These are phyloP conservation scores for Myotis findleyi DNA, from an alignment of 2,797 vertebrate genomes.

Conservation along the genomic window DNA sequence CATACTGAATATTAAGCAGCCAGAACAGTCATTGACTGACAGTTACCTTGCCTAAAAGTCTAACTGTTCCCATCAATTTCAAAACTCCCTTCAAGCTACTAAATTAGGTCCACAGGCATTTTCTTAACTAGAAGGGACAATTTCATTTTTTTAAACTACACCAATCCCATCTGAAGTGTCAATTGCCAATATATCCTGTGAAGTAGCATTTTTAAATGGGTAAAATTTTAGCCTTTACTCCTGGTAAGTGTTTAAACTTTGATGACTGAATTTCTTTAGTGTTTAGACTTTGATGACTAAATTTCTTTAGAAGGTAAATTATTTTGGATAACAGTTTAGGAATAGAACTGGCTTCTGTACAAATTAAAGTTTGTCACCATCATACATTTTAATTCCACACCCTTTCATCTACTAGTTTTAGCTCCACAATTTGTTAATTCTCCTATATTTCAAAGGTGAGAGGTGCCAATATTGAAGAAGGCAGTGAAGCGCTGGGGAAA, in stretches of 20 bases:
- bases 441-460: neutral
- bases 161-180: conserved; percentile 45
- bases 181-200: conserved; percentile 41
- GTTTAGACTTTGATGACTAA: conserved; percentile 71
- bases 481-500: neutral
- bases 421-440: neutral
- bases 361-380: conserved; percentile 62
- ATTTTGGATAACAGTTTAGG: conserved; percentile 65
- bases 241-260: conserved; percentile 63
- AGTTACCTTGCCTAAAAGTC: conserved; percentile 39
- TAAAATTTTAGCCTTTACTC: conserved; percentile 66
- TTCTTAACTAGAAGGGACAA: conserved; percentile 33
- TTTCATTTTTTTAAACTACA: conserved; percentile 14
- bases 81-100: neutral
- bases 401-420: conserved; percentile 10
- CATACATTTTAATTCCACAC: neutral
- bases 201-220: conserved; percentile 60
- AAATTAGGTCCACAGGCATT: conserved; percentile 36
- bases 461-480: neutral
- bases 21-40: conserved; percentile 45
- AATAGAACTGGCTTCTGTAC: conserved; percentile 67
- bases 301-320: conserved; percentile 69
- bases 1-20: conserved; percentile 31
- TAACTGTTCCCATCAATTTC: neutral
- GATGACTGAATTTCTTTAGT: conserved; percentile 70